Percentiles rank a stretch among this genome's conserved stretches.
Conservation (phyloP, 1,140 invertebrate species). For the Drosophila asahinai region DNA sequence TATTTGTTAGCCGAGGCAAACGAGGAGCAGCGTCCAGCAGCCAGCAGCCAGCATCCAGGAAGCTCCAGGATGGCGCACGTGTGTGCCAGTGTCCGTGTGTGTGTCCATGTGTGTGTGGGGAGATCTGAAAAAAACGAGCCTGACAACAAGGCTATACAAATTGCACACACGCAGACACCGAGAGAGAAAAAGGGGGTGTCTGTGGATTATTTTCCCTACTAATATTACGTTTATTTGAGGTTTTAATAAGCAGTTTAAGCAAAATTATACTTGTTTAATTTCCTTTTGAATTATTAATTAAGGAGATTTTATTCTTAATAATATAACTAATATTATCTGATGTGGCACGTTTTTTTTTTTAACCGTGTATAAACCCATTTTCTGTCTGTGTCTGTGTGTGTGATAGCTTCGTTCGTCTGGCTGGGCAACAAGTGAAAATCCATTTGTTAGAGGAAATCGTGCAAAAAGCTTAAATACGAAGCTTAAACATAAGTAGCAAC, state of each 20-base stretch:
- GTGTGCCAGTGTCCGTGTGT: neutral
- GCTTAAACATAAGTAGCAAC: slow-evolving; percentile 81
- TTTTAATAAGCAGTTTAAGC: no score
- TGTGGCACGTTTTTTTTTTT: neutral
- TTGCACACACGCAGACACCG: slow-evolving; percentile 37
- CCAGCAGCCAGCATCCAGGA: slow-evolving; percentile 9
- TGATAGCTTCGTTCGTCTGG: slow-evolving; percentile 47
- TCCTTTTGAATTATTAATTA: no score
- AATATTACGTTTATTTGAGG: neutral
- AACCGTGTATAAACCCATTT: slow-evolving; percentile 9
- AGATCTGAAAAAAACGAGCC: slow-evolving; percentile 71
- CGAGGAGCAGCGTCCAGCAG: slow-evolving; percentile 3
- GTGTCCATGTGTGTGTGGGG: slow-evolving; percentile 12
- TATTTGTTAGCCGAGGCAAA: slow-evolving; percentile 67
- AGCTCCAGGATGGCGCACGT: slow-evolving; percentile 7
- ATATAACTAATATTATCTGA: neutral
- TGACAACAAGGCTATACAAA: slow-evolving; percentile 74
- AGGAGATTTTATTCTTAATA: neutral
- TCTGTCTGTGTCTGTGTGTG: slow-evolving; percentile 9
- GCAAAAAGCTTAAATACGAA: slow-evolving; percentile 83
- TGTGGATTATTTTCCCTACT: no score
- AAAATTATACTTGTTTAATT: neutral
- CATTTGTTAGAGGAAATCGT: slow-evolving; percentile 83
- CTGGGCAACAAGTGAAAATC: slow-evolving; percentile 81
- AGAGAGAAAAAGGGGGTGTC: neutral